phyloP scores from a whole-genome alignment of 2,797 vertebrate species.

The Sebastes dallii region DNA sequence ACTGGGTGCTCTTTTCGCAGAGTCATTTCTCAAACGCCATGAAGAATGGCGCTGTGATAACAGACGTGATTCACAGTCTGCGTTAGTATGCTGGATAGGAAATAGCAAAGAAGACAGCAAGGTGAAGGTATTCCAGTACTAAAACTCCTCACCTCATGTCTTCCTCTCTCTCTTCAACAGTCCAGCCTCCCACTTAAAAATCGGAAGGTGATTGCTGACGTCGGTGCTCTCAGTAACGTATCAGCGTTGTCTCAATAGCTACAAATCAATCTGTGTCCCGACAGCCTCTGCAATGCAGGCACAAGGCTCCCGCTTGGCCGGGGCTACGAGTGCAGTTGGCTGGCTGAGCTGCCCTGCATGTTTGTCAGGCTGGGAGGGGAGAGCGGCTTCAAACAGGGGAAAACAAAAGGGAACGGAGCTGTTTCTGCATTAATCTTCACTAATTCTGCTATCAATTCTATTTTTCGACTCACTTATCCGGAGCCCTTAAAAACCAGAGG shows the following conservation, averaged over 20 bases:
- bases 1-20: slow-evolving; percentile 4
- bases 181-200: slow-evolving; percentile 48
- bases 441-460: not conserved
- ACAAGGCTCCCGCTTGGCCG: slow-evolving; percentile 42
- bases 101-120: slow-evolving; percentile 15
- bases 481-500: not conserved
- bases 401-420: slow-evolving; percentile 12
- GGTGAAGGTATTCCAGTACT: slow-evolving; percentile 25
- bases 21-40: slow-evolving; percentile 59
- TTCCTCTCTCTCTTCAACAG: slow-evolving; percentile 19
- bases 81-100: slow-evolving; percentile 25
- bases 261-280: slow-evolving; percentile 78
- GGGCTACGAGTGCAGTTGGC: slow-evolving; percentile 33
- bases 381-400: not conserved
- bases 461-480: not conserved
- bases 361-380: slow-evolving; percentile 17
- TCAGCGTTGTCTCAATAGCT: slow-evolving; percentile 75
- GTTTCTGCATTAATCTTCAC: slow-evolving; percentile 27
- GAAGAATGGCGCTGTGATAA: slow-evolving; percentile 33
- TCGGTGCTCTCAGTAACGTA: slow-evolving; percentile 60
- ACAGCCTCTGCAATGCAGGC: slow-evolving; percentile 85
- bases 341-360: slow-evolving; percentile 39
- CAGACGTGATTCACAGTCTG: slow-evolving; percentile 26
- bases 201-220: slow-evolving; percentile 64
- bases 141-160: slow-evolving; percentile 28